Evolutionary conservation across 1,140 invertebrate genomes (phyloP), one percentile per base, ranked within the genome.

Genomic region (Drosophila suzukii): DNA sequence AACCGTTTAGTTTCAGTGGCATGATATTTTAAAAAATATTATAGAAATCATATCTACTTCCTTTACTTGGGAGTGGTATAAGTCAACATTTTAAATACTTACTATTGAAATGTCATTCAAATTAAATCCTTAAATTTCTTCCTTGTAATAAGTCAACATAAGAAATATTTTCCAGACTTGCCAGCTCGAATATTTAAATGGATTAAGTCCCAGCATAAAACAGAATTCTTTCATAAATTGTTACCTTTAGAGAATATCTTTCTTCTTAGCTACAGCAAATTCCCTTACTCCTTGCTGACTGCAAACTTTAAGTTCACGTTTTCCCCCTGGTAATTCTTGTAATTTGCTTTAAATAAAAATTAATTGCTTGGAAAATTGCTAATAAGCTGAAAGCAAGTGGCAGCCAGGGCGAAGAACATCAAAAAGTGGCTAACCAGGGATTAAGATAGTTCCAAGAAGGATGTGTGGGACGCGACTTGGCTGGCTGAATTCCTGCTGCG

Each of bases 351-450:
- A 63, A 79, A 65, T 59, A 55, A 76, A 68, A 88, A 71, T 88
- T 83, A 79, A 89, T 80, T 75, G 74, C 47, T 75, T 77, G 80
- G 75, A 67, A 89, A 88, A 86, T 88, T 80, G 67, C 75, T 88
- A 83, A 82, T 82, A 66, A 82, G 70, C 47, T 58, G 56, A 30
- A 32, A 34, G 27, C 24, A 44, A 43, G 43, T 34, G 32, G 32
- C 7, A 34, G 32, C 32, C 32, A 34, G 7, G 32, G 32, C 7
- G 32, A 34, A 78, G 75, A 49, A 44, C 75, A 63, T 82, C 47
- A 82, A 78, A 71, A 68, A 41, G 54, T 43, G 57, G 78, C 65
- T 62, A 72, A 66, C 56, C 56, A 55, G 41, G 61, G 79, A 78
- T 88, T 65, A 72, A 67, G 50, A 72, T 63, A 79, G 75, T 82